phyloP scores from a whole-genome alignment of 2,888 invertebrate species.

The Spatulosminthurus flaviceps region DNA sequence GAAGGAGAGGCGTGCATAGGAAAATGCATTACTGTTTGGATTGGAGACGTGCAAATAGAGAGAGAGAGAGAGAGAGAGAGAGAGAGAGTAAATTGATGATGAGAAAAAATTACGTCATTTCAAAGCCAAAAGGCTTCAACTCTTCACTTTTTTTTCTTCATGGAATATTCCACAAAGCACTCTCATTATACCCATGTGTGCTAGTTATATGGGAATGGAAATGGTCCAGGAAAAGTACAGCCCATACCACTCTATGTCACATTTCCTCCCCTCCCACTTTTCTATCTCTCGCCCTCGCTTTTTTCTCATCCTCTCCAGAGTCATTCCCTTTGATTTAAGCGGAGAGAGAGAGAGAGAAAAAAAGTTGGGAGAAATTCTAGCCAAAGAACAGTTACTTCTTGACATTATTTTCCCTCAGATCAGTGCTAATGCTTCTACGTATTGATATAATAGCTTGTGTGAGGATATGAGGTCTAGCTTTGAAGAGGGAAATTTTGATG shows the following conservation, averaged over 20 bases:
- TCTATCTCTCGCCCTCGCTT: not conserved
- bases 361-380: not conserved
- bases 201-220: not conserved
- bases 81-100: not conserved
- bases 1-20: not conserved
- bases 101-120: not conserved
- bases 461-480: too few relatives aligned
- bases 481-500: too few relatives aligned
- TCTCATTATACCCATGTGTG: not conserved
- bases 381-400: not conserved
- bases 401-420: not conserved
- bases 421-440: not conserved
- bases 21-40: not conserved
- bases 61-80: too few relatives aligned
- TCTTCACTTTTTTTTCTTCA: conserved; percentile 2
- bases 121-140: not conserved
- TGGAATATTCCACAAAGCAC: not conserved
- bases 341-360: too few relatives aligned
- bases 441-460: too few relatives aligned
- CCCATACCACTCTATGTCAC: conserved; percentile 1
- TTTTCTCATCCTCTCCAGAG: not conserved
- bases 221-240: not conserved
- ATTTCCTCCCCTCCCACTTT: not conserved
- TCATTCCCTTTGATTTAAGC: not conserved
- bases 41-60: not conserved